These are phyloP conservation scores for Arothron firmamentum DNA, from an alignment of 2,113 vertebrate species.

Conservation along the genomic window DNA sequence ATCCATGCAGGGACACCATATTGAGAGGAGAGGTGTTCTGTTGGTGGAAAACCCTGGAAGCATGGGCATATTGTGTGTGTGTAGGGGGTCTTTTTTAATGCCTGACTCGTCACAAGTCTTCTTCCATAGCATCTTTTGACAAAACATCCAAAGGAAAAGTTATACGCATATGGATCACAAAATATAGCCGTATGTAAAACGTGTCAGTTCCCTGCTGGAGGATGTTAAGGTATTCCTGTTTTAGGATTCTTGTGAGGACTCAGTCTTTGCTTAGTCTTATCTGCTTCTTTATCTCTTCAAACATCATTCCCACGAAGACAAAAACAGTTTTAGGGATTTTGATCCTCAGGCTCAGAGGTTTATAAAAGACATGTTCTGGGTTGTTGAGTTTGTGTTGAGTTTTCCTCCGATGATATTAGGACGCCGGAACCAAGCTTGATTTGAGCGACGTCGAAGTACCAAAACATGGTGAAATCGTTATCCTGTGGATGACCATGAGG, in stretches of 20 bases:
- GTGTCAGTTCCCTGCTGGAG: conserved; percentile 5
- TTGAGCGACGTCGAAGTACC: no score
- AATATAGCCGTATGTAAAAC: conserved; percentile 4
- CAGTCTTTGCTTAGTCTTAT: conserved; percentile 35
- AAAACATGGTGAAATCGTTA: no score
- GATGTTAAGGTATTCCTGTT: conserved; percentile 25
- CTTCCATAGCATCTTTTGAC: not conserved
- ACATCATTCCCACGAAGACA: conserved; percentile 7
- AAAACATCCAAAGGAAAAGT: not conserved
- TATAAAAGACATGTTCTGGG: conserved; percentile 46
- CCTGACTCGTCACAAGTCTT: conserved; percentile 16
- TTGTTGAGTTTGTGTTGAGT: conserved; percentile 4
- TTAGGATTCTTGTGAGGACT: conserved; percentile 26
- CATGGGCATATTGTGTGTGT: not conserved
- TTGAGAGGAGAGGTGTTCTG: conserved; percentile 8
- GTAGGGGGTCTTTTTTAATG: not conserved
- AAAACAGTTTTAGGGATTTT: conserved; percentile 25
- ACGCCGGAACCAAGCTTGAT: no score
- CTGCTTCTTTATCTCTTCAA: conserved; percentile 35
- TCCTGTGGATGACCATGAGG: no score
- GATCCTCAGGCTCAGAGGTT: conserved; percentile 3
- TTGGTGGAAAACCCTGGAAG: conserved; percentile 12
- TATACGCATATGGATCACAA: not conserved
- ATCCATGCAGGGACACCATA: not conserved
- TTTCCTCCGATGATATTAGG: no score